Base-by-base conservation (phyloP, 2,888 invertebrate genomes). In the Orchestes rusci region DNA sequence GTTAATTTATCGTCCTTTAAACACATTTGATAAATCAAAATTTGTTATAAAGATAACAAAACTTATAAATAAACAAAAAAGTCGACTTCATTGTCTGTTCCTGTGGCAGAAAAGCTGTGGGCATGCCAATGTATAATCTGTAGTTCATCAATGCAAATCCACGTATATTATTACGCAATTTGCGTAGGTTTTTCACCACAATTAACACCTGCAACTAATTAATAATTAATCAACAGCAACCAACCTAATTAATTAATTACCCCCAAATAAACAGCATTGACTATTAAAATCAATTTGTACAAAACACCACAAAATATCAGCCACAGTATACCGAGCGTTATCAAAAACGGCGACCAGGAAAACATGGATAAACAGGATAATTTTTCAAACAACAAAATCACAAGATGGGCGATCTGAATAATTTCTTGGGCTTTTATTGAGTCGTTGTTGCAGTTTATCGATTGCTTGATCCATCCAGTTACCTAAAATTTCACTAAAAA, bases 111-210 rank as follows among this genome's bases (percentile, higher is more conserved):
- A 42, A 42, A 1, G 33, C n/a, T n/a, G 16, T 41, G 2, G 46
- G 46, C 42, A 41, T 37, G 28, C 42, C 46, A 8, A 40, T 23
- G 23, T 40, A 45, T n/a, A 45, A 23, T 13, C 39, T 19, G 17
- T 40, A 45, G 15, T 23, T 40, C 12, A 13, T 19, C 10, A 44
- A 12, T 2, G 28, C 44, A 27, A 39, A 33, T 7, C 29, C 15
- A 17, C 30, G 31, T 16, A 45, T 20, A 16, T 27, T 30, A 12
- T 28, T 28, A 8, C 36, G 8, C 12, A 45, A 19, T 16, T n/a
- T 8, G 5, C n/a, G 2, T 4, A 23, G 36, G 17, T 33, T 40
- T 20, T n/a, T 36, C 35, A 35, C 30, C 2, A 40, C 36, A 17
- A 15, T 39, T 7, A 35, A 13, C n/a, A 39, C n/a, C 4, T 8